Evolutionary conservation across 2,888 invertebrate genomes (phyloP), one percentile per base, ranked within the genome.

Genomic region (Idaea aversata): DNA sequence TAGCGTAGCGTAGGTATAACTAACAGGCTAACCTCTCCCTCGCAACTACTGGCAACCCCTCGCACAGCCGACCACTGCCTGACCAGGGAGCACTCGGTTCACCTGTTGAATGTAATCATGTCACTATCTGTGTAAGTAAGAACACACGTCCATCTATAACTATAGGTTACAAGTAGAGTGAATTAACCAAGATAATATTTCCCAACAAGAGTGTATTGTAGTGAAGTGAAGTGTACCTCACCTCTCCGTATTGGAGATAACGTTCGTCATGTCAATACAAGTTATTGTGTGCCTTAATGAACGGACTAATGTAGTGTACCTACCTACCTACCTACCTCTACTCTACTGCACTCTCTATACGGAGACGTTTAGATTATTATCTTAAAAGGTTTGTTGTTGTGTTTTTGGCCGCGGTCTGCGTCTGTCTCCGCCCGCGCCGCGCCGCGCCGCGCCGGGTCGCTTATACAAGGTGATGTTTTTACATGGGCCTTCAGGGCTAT

Each of bases 321-420:
- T 25, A n/a, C n/a, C n/a, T n/a, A n/a, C n/a, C 25, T 25, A 25
- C 25, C 25, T 2, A 2, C 1, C 25, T 25, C 25, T 25, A 25
- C 2, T 25, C 2, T 25, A 25, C 25, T 25, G 2, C 3, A 25
- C 47, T 13, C 47, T 47, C 13, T 47, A 47, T 10, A n/a, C n/a
- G n/a, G 4, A 47, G 13, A 47, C 61, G 63, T 61, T 59, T 64
- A 69, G 80, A 81, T 81, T 74, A 61, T 64, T 79, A 81, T 81
- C 81, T 81, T 81, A 81, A 81, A 81, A 81, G 81, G 76, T 73
- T 77, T 67, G 71, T 72, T 73, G 74, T 71, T 70, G 71, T 68
- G 70, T 74, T 75, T 68, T 69, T 72, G 67, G 68, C 66, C 63
- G 25, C 67, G 15, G 67, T 67, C 67, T 64, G 25, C 67, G 15